Evolutionary conservation across 2,797 vertebrate genomes (phyloP), one percentile per base, ranked within the genome.

Genomic region (Hyperoplus immaculatus): DNA sequence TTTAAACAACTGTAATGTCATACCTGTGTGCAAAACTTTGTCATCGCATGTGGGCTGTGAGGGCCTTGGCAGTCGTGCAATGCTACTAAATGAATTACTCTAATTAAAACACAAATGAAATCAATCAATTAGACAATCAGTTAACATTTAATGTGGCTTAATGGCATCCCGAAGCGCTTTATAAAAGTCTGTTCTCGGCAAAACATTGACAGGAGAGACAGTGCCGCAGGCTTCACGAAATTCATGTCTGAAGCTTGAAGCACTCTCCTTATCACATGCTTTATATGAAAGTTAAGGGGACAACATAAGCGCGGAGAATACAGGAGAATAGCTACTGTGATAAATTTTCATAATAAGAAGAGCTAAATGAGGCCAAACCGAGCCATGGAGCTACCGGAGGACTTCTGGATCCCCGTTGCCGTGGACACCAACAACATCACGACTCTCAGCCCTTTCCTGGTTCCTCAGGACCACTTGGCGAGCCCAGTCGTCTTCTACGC

Each of bases 381-480:
- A 11, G 49, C 46, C 1, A 41, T 72, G 6, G 87, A 96, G 47
- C 56, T 95, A 50, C 93, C 89, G 0, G 95, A 96, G 0, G 93
- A 96, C 14, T 96, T 96, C 92, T 96, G 83, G 89, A 94, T 96
- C 68, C 95, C 95, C 11, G 47, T 95, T 69, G 60, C 59, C 7
- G 67, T 96, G 89, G 94, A 96, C 0, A 92, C 91, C 41, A 49
- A 93, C 78, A 96, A 96, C 76, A 63, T 96, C 70, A 92, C 95
- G 5, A 64, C 90, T 0, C 51, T 95, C 15, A 96, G 95, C 80
- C 95, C 96, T 0, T 96, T 76, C 88, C 81, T 96, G 82, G 95
- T 96, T 43, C 95, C 96, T 6, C 95, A 96, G 80, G 95, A 95
- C 38, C 95, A 97, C 87, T 80, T 96, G 68, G 95, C 91, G 68